Evolutionary conservation across 2,113 vertebrate genomes (phyloP), one percentile per base, ranked within the genome.

Genomic region (Pagrus major): DNA sequence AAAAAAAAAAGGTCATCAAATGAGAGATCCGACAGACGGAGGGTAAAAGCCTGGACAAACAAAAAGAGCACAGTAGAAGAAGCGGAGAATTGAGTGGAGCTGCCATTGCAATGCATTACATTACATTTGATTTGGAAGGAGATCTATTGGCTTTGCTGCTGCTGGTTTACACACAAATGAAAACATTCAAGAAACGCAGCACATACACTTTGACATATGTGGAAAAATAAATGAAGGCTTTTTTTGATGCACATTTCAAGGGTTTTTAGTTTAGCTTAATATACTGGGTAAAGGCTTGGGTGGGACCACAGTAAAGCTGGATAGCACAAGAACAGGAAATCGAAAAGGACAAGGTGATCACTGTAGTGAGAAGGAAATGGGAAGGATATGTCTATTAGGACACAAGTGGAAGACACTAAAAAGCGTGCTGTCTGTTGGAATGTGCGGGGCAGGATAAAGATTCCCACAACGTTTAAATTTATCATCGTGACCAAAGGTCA

Each of bases 251-350:
- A 94, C 93, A 94, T 94, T 93, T 93, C 68, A 92, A 91, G 93
- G 93, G 91, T 92, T 91, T n/a, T n/a, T 90, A 76, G 71, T 85
- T 92, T 94, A 93, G 93, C 93, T 94, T 94, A 94, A 93, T 90
- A 86, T 80, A 86, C 92, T 94, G 93, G 90, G 86, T 92, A 86
- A 89, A 88, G 88, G 91, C 89, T 88, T 85, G 81, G 78, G 86
- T 85, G 81, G 87, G 80, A 90, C 86, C 81, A 90, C 89, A 85
- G 85, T 90, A 85, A 91, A 94, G 88, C 84, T 89, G 78, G 71
- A 81, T 7, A 88, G 69, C 60, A 70, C 68, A 63, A 65, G 64
- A 71, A 81, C 42, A 78, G 73, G 61, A 65, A 72, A 61, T 61
- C 55, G 59, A 67, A 75, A 78, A 61, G 63, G 55, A 81, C 70